These are phyloP conservation scores for Drosophila mimica DNA, from an alignment of 2,888 invertebrate species.

Conservation along the genomic window DNA sequence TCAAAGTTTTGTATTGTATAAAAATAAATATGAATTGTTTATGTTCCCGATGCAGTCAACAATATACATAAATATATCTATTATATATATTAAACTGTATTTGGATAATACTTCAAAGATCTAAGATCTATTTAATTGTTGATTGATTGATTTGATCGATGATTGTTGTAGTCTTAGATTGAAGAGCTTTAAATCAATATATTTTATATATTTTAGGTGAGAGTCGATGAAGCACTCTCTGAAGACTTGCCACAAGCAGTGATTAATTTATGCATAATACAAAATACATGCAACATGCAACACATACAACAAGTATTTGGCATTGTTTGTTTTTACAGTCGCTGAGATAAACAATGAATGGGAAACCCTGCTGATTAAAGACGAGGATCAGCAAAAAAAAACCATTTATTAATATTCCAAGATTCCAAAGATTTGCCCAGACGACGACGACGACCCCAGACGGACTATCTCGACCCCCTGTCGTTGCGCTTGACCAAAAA, in stretches of 20 bases:
- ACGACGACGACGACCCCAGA: slow-evolving; percentile 35
- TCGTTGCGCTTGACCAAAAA: slow-evolving; percentile 76
- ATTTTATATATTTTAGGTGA: not conserved
- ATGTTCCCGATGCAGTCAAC: no score
- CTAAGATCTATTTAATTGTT: no score
- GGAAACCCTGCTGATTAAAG: slow-evolving; percentile 39
- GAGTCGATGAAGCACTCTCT: not conserved
- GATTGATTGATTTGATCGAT: no score
- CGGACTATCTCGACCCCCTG: slow-evolving; percentile 64
- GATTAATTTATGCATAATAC: not conserved
- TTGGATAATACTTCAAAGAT: not conserved
- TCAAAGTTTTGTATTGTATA: no score
- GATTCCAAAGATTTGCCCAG: slow-evolving; percentile 35
- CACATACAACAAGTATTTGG: not conserved
- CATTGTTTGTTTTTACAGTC: slow-evolving; percentile 19
- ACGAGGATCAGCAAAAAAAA: slow-evolving; percentile 23
- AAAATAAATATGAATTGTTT: no score
- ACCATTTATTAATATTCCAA: slow-evolving; percentile 29
- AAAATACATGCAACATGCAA: not conserved
- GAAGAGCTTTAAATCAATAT: not conserved
- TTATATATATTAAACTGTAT: not conserved
- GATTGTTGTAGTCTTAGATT: not conserved
- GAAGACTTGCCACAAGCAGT: not conserved
- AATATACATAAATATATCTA: no score
- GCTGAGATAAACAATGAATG: slow-evolving; percentile 24